phyloP scores from a whole-genome alignment of 2,888 invertebrate species.

The Parthenolecanium corni region DNA sequence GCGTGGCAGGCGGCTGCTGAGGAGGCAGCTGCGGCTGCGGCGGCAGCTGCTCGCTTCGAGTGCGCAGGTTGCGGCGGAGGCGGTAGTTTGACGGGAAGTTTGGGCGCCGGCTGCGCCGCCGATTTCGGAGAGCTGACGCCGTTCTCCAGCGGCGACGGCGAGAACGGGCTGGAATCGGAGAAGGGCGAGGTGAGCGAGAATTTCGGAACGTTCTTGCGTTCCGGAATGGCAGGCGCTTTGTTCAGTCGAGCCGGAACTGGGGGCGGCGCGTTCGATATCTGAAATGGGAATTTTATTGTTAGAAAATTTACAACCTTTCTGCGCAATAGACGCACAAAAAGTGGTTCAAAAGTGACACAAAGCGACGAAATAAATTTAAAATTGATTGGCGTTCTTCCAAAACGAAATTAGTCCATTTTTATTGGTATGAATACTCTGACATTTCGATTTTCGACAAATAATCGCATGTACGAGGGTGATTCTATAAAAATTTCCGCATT shows the following conservation, averaged over 20 bases:
- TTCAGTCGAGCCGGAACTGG: conserved; percentile 13
- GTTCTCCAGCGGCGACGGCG: not conserved
- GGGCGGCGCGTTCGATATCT: conserved; percentile 7
- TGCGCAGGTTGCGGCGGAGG: conserved; percentile 18
- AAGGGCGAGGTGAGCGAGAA: not conserved
- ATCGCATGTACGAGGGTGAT: no score
- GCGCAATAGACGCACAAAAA: no score
- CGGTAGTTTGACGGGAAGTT: conserved; percentile 12
- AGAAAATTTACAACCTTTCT: no score
- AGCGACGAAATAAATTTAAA: no score
- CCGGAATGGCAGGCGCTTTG: conserved; percentile 20
- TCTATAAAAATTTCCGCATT: no score
- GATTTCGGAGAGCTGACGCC: not conserved
- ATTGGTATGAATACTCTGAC: no score
- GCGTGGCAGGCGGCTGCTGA: conserved; percentile 25
- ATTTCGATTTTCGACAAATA: no score
- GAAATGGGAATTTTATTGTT: not conserved
- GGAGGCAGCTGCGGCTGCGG: conserved; percentile 38
- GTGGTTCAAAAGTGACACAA: no score
- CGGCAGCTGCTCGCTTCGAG: conserved; percentile 35
- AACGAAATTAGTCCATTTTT: no score
- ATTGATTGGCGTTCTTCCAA: no score
- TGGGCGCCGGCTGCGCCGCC: no score
- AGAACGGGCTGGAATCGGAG: not conserved
- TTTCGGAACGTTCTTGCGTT: conserved; percentile 8